phyloP scores from a whole-genome alignment of 2,797 vertebrate species.

The Sebastes diaconus region DNA sequence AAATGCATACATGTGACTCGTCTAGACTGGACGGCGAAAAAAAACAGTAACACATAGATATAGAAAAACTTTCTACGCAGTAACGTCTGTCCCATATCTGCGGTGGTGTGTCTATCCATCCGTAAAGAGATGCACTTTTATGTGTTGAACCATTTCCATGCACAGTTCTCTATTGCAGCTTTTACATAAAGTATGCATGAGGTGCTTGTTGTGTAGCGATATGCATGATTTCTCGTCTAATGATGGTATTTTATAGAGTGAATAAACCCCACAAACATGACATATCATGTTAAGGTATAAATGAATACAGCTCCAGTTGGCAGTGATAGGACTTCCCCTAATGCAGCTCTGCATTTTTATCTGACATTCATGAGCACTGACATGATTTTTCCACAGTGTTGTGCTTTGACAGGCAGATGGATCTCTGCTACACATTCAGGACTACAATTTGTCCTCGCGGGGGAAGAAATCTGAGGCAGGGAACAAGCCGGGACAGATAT shows the following conservation, averaged over 20 bases:
- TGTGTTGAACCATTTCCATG: not conserved
- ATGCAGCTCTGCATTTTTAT: constrained; percentile 42
- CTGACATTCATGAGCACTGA: constrained; percentile 64
- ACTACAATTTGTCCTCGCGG: constrained; percentile 57
- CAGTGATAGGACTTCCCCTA: constrained; percentile 44
- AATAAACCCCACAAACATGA: not conserved
- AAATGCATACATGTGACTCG: rapidly evolving
- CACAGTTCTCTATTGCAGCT: not conserved
- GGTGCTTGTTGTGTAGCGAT: not conserved
- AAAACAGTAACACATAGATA: too few species aligned
- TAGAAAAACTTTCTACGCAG: too few species aligned
- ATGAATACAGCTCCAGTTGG: constrained; percentile 2
- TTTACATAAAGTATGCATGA: not conserved
- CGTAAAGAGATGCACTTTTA: too few species aligned
- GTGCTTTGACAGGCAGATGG: constrained; percentile 69
- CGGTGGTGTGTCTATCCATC: too few species aligned
- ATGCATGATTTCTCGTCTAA: not conserved
- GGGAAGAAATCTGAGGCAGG: constrained; percentile 35
- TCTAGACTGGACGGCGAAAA: too few species aligned
- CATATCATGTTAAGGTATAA: not conserved
- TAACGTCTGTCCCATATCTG: too few species aligned
- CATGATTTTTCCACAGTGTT: constrained; percentile 65
- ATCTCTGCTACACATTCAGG: constrained; percentile 41
- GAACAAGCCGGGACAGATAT: constrained; percentile 75
- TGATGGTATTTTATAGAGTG: not conserved